Evolutionary conservation across 2,888 invertebrate species (phyloP).

Genomic region (Athripsodes cinereus): DNA sequence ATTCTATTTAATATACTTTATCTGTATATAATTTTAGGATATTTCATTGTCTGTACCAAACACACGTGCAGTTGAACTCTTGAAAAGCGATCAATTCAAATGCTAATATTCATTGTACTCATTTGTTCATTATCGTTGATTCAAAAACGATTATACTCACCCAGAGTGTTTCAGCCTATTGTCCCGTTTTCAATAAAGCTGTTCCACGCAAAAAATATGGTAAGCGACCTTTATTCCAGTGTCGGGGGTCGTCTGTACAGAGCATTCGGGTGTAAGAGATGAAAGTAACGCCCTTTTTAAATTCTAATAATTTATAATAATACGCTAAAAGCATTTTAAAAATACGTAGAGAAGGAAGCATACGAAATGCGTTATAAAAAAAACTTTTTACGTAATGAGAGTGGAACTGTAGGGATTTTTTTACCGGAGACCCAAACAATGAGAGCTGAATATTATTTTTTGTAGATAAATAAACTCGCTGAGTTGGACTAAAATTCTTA

Average conservation of each 20-base stretch:
- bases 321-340: not conserved
- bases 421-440: not conserved
- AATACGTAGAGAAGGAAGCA: not conserved
- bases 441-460: not conserved
- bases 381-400: not conserved
- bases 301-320: not conserved
- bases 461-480: not conserved
- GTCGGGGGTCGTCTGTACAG: not conserved
- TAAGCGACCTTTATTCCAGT: not conserved
- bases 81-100: too few relatives aligned
- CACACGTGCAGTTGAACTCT: too few relatives aligned
- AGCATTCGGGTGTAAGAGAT: not conserved
- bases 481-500: not conserved
- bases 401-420: not conserved
- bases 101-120: not conserved
- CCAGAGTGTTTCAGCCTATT: not conserved
- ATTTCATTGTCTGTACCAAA: too few relatives aligned
- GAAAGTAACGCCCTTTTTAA: not conserved
- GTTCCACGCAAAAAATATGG: not conserved
- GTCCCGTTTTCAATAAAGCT: not conserved
- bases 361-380: not conserved
- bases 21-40: too few relatives aligned
- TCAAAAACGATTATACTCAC: slow-evolving; percentile 1
- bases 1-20: too few relatives aligned
- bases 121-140: not conserved